Evolutionary conservation across 2,113 vertebrate species (phyloP).

Genomic region (Xiphophorus hellerii): DNA sequence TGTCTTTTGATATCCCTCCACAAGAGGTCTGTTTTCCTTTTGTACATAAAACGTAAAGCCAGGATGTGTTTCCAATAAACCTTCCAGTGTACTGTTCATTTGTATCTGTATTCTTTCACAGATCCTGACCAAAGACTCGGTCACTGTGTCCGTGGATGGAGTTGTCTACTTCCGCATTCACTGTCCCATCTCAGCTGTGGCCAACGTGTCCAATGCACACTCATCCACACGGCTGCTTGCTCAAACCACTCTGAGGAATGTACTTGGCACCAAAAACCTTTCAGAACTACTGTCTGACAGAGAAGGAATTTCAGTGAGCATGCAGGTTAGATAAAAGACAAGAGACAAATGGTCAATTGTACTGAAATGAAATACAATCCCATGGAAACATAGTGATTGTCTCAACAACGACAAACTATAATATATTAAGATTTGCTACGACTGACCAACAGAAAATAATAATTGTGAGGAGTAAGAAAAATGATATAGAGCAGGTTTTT

Average conservation of each 20-base stretch:
- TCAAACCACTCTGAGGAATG: slow-evolving; percentile 87
- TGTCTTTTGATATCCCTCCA: slow-evolving; percentile 93
- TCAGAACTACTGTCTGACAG: slow-evolving; percentile 85
- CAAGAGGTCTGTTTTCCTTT: slow-evolving; percentile 84
- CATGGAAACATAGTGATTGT: neutral
- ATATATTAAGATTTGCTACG: neutral
- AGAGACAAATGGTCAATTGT: neutral
- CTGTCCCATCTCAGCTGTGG: slow-evolving; percentile 84
- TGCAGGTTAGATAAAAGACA: slow-evolving; percentile 75
- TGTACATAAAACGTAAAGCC: neutral
- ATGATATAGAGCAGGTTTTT: neutral
- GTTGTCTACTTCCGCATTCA: slow-evolving; percentile 86
- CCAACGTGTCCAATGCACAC: slow-evolving; percentile 82
- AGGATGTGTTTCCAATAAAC: neutral
- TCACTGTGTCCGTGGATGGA: slow-evolving; percentile 86
- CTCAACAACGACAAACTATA: neutral
- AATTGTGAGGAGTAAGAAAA: neutral
- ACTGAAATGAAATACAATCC: neutral
- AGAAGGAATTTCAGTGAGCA: slow-evolving; percentile 84
- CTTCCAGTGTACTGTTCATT: neutral
- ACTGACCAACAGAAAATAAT: neutral
- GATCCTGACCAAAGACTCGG: slow-evolving; percentile 88
- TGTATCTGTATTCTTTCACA: slow-evolving; percentile 22
- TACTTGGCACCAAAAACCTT: slow-evolving; percentile 86
- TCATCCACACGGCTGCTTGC: slow-evolving; percentile 84